These are phyloP conservation scores for Lasioglossum oenotherae DNA, from an alignment of 2,888 invertebrate genomes.

Conservation along the genomic window DNA sequence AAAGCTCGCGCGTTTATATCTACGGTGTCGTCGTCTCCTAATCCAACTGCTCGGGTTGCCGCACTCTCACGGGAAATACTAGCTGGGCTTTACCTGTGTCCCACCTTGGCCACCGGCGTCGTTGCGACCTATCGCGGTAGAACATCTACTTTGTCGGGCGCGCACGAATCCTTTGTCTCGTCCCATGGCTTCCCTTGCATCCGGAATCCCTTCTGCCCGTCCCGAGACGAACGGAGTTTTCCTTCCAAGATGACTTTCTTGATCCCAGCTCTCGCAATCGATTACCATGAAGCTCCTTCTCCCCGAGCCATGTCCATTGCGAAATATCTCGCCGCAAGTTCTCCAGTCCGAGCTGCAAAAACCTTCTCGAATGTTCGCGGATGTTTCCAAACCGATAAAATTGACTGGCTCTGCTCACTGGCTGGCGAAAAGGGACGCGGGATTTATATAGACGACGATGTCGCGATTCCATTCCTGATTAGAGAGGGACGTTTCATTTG, in stretches of 20 bases:
- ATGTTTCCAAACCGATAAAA: constrained; percentile 25
- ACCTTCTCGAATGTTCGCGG: neutral
- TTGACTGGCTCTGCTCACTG: neutral
- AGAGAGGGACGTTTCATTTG: neutral
- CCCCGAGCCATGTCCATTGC: neutral
- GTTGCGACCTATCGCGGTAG: constrained; percentile 57
- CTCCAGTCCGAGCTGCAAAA: neutral
- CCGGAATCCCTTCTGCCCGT: constrained; percentile 28
- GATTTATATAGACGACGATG: neutral
- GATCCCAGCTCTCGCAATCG: constrained; percentile 42
- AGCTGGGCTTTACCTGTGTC: constrained; percentile 63
- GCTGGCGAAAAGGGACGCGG: neutral
- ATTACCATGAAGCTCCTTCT: constrained; percentile 16
- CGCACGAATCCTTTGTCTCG: constrained; percentile 47
- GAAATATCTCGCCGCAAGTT: neutral
- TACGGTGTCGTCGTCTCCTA: constrained; percentile 45
- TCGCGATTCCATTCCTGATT: constrained; percentile 6
- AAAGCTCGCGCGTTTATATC: constrained; percentile 53
- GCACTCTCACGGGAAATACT: constrained; percentile 68
- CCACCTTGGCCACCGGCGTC: constrained; percentile 34
- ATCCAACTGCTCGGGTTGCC: constrained; percentile 53
- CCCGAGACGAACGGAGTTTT: constrained; percentile 39
- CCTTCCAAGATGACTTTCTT: constrained; percentile 61
- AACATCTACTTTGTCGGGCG: constrained; percentile 48
- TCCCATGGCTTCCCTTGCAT: constrained; percentile 20